Conservation (phyloP, 2,888 invertebrate genomes). For the Digitonthophagus gazella region DNA sequence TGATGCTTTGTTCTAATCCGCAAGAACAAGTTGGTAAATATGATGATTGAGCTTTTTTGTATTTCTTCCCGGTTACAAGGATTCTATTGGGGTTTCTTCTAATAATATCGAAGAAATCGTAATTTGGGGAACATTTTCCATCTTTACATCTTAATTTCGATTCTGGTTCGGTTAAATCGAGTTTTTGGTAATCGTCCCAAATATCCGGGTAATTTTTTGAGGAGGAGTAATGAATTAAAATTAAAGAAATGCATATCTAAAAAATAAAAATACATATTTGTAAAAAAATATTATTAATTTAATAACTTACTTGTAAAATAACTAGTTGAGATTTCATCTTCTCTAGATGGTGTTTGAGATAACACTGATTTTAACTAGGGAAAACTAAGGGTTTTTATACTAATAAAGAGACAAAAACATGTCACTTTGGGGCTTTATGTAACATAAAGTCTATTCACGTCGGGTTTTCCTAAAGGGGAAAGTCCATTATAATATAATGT, state of each 20-base stretch:
- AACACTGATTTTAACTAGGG: neutral
- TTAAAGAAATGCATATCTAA: neutral
- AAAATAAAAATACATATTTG: neutral
- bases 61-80: neutral
- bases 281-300: neutral
- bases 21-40: slow-evolving; percentile 37
- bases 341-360: neutral
- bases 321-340: neutral
- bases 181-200: neutral
- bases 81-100: neutral
- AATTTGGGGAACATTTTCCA: slow-evolving; percentile 6
- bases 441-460: neutral
- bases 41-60: slow-evolving; percentile 8
- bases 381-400: neutral
- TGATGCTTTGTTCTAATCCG: slow-evolving; percentile 35
- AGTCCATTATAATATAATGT: neutral
- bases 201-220: slow-evolving; percentile 4
- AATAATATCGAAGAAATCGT: slow-evolving; percentile 1
- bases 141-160: neutral
- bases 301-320: neutral
- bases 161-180: neutral
- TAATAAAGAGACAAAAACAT: neutral
- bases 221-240: neutral
- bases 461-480: neutral
- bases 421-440: neutral